phyloP scores from a whole-genome alignment of 2,113 vertebrate genomes.

The Podarcis cretensis region DNA sequence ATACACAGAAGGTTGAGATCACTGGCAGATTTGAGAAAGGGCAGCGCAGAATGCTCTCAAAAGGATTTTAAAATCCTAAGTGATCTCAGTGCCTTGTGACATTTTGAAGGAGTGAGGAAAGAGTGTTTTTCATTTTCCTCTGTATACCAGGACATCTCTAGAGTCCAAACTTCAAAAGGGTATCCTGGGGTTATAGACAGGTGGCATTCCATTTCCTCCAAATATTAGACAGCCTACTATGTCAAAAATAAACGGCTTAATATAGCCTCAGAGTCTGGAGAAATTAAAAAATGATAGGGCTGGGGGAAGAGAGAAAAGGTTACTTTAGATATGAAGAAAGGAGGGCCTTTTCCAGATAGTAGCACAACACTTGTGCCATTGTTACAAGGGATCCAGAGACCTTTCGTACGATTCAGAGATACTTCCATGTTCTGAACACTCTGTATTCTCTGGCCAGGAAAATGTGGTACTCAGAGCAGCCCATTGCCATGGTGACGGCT shows the following conservation, averaged over 20 bases:
- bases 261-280: background rate
- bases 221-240: background rate
- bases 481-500: background rate
- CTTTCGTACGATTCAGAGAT: background rate
- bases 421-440: background rate
- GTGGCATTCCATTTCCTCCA: slow-evolving; percentile 4
- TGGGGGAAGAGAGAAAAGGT: background rate
- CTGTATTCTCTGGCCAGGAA: background rate
- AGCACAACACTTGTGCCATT: background rate
- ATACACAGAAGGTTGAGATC: slow-evolving; percentile 36
- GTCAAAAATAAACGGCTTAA: background rate
- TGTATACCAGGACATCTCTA: background rate
- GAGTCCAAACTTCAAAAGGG: background rate
- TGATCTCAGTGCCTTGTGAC: background rate
- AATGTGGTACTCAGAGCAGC: background rate
- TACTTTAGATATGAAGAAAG: slow-evolving; percentile 15
- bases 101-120: slow-evolving; percentile 3
- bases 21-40: background rate
- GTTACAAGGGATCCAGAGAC: background rate
- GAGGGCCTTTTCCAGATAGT: background rate
- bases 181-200: background rate
- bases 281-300: slow-evolving; percentile 20
- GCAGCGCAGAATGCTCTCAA: slow-evolving; percentile 3
- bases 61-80: background rate
- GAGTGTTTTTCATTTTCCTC: slow-evolving; percentile 5